Evolutionary conservation across 2,888 invertebrate species (phyloP).

Genomic region (Chalcosyrphus nemorum): DNA sequence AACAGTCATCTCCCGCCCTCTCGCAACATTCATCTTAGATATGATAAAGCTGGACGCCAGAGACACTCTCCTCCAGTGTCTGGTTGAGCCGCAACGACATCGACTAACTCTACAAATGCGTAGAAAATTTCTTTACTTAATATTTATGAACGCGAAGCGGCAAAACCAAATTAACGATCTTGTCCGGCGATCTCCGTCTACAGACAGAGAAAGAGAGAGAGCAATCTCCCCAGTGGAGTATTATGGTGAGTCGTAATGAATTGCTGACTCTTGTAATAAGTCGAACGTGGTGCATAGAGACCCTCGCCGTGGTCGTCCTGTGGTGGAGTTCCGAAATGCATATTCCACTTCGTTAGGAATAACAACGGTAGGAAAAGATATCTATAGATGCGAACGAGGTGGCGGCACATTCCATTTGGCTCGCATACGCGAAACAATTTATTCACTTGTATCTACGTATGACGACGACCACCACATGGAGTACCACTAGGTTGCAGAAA

Average conservation of each 20-base stretch:
- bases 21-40: slow-evolving; percentile 12
- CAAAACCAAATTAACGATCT: slow-evolving; percentile 80
- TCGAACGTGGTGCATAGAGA: slow-evolving; percentile 36
- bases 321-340: slow-evolving; percentile 11
- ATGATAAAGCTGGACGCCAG: slow-evolving; percentile 12
- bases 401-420: slow-evolving; percentile 46
- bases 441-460: slow-evolving; percentile 35
- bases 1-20: slow-evolving; percentile 41
- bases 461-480: not conserved
- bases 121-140: slow-evolving; percentile 49
- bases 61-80: not conserved
- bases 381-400: slow-evolving; percentile 6
- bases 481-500: not conserved
- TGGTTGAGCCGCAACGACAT: slow-evolving; percentile 21
- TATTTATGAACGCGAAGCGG: slow-evolving; percentile 76
- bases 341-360: slow-evolving; percentile 35
- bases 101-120: slow-evolving; percentile 34
- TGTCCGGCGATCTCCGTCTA: slow-evolving; percentile 73
- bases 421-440: slow-evolving; percentile 41
- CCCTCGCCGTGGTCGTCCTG: slow-evolving; percentile 9
- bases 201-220: too few species aligned
- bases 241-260: slow-evolving; percentile 57
- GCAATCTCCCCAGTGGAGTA: slow-evolving; percentile 38
- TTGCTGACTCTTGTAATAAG: slow-evolving; percentile 57
- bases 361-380: slow-evolving; percentile 27